Evolutionary conservation across 2,888 invertebrate genomes (phyloP), one percentile per base, ranked within the genome.

Genomic region (Dryomyza anilis): DNA sequence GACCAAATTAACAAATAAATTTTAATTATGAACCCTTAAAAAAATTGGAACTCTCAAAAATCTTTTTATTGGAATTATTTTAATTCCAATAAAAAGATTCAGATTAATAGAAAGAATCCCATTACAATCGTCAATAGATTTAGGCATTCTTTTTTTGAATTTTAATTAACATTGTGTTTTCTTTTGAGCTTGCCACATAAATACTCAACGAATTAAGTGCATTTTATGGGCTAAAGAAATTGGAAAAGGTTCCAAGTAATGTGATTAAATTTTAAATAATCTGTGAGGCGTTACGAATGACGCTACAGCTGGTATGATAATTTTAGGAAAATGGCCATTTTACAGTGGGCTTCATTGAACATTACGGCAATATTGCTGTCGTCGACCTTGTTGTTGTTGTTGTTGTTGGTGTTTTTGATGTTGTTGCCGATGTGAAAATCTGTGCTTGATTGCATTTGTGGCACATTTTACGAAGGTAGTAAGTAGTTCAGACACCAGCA

Each of bases 391-490:
- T 8, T 45, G 30, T 21, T 46, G 58, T 33, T 59, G 48, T 33
- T 46, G 7, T 21, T 33, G 33, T 48, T 59, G 46, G 10, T 39
- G 33, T 33, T 12, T 33, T 33, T 33, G 45, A 50, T 61, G 30
- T 65, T 67, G 63, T 66, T 69, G 68, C 60, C 70, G 69, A 67
- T 64, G 67, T 70, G 50, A 65, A 72, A 73, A 77, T 77, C 76
- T 76, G 74, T 72, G 77, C 73, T 72, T 74, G 72, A 76, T 76
- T 69, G 76, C 68, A 67, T 70, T 70, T 68, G 50, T 36, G 50
- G 60, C 36, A 33, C 39, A 52, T 36, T 60, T 46, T 21, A 46
- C 19, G 27, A 27, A 21, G 21, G 55, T 21, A 23, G 21, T 55
- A 25, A 7, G 48, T 50, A 8, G 23, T n/a, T 21, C 2, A 12